Evolutionary conservation across 2,113 vertebrate genomes (phyloP).

Genomic region (Sinocyclocheilus anophthalmus): DNA sequence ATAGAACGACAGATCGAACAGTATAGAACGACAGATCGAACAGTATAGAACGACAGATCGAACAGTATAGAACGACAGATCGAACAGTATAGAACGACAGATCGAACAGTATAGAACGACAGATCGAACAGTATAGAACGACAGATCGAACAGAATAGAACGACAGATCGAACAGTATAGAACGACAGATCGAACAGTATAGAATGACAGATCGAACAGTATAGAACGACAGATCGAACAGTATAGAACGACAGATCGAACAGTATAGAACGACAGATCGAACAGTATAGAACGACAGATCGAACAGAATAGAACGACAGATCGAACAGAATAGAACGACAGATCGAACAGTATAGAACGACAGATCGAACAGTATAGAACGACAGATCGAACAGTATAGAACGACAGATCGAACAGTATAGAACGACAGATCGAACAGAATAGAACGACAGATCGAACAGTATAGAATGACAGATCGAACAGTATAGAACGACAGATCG

Average conservation of each 20-base stretch:
- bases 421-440: no score
- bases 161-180: no score
- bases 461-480: background rate
- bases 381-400: background rate
- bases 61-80: background rate
- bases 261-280: background rate
- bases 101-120: no score
- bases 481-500: no score
- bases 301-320: no score
- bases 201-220: background rate
- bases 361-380: no score
- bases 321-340: background rate
- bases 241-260: background rate
- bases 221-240: no score
- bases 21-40: no score
- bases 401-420: background rate
- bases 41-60: no score
- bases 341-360: background rate
- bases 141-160: background rate
- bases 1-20: background rate
- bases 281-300: no score
- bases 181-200: background rate
- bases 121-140: background rate
- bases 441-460: background rate
- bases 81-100: no score